Percentiles rank a stretch among this genome's conserved stretches.
Conservation (phyloP, 2,113 vertebrate species). For the Cyanoliseus patagonus region DNA sequence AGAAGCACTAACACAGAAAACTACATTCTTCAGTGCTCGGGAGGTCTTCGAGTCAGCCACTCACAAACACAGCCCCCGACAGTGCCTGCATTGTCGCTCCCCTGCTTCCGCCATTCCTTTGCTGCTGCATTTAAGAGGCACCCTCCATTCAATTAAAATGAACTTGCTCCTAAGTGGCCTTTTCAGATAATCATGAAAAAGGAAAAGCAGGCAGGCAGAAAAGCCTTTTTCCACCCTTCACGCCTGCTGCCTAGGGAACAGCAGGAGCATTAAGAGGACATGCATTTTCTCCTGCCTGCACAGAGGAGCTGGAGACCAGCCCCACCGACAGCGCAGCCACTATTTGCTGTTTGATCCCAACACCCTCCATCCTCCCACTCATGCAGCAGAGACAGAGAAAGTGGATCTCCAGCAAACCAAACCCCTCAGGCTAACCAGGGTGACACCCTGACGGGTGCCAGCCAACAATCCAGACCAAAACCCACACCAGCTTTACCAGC, state of each 20-base stretch:
- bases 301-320: background rate
- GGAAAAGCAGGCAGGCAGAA: background rate
- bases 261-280: background rate
- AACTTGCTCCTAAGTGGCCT: background rate
- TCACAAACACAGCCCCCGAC: background rate
- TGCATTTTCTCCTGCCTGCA: background rate
- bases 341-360: background rate
- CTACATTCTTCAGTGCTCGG: background rate
- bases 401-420: too few species aligned
- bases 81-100: background rate
- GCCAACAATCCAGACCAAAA: background rate
- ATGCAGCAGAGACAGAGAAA: fast-evolving
- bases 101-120: background rate
- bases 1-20: background rate
- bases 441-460: fast-evolving
- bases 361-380: background rate
- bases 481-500: fast-evolving
- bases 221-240: background rate
- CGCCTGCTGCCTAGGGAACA: background rate
- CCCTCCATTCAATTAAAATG: background rate
- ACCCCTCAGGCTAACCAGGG: fast-evolving
- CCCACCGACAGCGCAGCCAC: fast-evolving
- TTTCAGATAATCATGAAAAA: background rate
- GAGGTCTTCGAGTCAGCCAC: background rate
- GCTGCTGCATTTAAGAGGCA: background rate